Conservation (phyloP, 2,797 vertebrate species). For the Hydrolagus colliei region DNA sequence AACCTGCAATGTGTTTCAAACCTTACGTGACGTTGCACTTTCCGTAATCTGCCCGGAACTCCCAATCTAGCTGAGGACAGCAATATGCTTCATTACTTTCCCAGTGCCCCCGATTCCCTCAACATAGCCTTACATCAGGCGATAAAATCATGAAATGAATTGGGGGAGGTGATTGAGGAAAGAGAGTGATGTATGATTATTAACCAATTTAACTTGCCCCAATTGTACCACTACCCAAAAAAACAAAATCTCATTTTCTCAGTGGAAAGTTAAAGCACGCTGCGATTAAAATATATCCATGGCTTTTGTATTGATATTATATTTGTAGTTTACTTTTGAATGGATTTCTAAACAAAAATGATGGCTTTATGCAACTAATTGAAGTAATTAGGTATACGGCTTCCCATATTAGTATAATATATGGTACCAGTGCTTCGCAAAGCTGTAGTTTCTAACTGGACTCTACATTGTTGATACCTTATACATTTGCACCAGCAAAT, state of each 20-base stretch:
- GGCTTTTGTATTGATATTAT: background rate
- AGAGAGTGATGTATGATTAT: background rate
- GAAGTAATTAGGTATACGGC: background rate
- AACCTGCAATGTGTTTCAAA: background rate
- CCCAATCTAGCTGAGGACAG: background rate
- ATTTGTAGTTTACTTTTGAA: no score
- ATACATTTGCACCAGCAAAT: background rate
- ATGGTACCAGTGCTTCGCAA: background rate
- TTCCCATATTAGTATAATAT: background rate
- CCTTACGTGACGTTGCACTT: background rate
- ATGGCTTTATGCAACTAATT: background rate
- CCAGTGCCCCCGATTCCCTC: background rate
- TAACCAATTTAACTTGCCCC: no score
- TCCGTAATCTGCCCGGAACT: background rate
- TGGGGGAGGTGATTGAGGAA: background rate
- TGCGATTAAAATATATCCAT: background rate
- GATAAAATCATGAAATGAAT: slow-evolving; percentile 7
- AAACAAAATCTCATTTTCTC: no score
- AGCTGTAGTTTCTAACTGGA: background rate
- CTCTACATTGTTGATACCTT: background rate
- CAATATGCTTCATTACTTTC: background rate
- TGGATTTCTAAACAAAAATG: background rate
- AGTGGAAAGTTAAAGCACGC: background rate
- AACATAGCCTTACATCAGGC: background rate
- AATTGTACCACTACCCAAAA: no score